Percentiles rank a stretch among this genome's conserved stretches.
phyloP scores from a whole-genome alignment of 2,113 vertebrate species.

The Furnarius figulus region DNA sequence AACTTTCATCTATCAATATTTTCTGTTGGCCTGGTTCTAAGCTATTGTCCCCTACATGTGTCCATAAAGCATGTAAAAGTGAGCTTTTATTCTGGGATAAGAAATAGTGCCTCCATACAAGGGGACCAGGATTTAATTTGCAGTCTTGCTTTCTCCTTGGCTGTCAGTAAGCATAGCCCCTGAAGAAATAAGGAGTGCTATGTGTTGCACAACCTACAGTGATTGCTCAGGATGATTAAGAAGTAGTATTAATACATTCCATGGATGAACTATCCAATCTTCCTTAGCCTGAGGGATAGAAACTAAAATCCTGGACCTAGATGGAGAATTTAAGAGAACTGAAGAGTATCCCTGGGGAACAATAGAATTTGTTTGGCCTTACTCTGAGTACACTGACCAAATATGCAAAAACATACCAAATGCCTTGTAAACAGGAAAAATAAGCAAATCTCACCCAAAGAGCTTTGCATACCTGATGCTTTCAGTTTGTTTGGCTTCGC shows the following conservation, averaged over 20 bases:
- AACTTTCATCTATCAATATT: not conserved
- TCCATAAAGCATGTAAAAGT: not conserved
- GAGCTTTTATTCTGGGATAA: not conserved
- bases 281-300: constrained; percentile 57
- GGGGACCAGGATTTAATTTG: not conserved
- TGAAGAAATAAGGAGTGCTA: constrained; percentile 44
- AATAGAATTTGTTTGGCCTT: not conserved
- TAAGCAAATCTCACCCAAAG: not conserved
- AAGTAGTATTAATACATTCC: constrained; percentile 46
- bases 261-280: constrained; percentile 44
- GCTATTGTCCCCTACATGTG: not conserved
- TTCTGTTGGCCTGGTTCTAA: not conserved
- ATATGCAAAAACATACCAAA: not conserved
- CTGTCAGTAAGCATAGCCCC: constrained; percentile 8
- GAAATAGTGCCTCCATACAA: not conserved
- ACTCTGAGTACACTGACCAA: not conserved
- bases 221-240: constrained; percentile 54
- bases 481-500: not conserved
- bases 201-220: constrained; percentile 38
- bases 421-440: not conserved
- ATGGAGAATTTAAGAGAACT: not conserved
- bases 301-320: constrained; percentile 35
- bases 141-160: not conserved
- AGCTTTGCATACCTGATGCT: not conserved
- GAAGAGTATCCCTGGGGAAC: not conserved